Evolutionary conservation across 2,888 invertebrate genomes (phyloP).

Genomic region (Macrophya annulata): DNA sequence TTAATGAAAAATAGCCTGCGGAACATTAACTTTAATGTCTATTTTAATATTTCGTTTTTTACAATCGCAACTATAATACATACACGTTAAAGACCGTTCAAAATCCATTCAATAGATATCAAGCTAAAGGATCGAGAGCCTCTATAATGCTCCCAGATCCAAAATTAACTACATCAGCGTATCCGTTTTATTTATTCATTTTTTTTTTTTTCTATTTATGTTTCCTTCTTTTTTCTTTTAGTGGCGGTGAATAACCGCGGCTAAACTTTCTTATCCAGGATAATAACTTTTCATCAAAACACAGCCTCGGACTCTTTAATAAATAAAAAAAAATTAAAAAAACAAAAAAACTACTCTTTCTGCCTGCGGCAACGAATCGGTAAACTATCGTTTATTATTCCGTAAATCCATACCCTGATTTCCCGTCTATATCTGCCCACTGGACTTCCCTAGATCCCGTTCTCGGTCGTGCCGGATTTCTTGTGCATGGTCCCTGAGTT

Average conservation of each 20-base stretch:
- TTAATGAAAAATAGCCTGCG: neutral
- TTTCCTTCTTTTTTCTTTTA: neutral
- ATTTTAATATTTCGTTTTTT: neutral
- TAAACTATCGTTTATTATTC: neutral
- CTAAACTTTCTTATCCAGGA: conserved; percentile 32
- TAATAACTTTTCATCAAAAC: neutral
- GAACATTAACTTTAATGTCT: neutral
- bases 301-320: neutral
- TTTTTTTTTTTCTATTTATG: too few species aligned
- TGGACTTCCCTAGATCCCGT: conserved; percentile 51
- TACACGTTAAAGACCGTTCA: neutral
- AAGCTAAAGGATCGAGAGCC: neutral
- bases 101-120: conserved; percentile 12
- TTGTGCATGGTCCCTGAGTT: conserved; percentile 38
- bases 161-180: conserved; percentile 9
- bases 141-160: neutral
- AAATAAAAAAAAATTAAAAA: neutral
- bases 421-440: conserved; percentile 53
- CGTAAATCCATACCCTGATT: conserved; percentile 30
- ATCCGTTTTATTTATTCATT: neutral
- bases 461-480: conserved; percentile 33
- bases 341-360: neutral
- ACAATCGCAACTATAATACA: neutral
- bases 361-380: neutral
- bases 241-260: conserved; percentile 19